These are phyloP conservation scores for Gyps fulvus DNA, from an alignment of 2,113 vertebrate species.

Conservation along the genomic window DNA sequence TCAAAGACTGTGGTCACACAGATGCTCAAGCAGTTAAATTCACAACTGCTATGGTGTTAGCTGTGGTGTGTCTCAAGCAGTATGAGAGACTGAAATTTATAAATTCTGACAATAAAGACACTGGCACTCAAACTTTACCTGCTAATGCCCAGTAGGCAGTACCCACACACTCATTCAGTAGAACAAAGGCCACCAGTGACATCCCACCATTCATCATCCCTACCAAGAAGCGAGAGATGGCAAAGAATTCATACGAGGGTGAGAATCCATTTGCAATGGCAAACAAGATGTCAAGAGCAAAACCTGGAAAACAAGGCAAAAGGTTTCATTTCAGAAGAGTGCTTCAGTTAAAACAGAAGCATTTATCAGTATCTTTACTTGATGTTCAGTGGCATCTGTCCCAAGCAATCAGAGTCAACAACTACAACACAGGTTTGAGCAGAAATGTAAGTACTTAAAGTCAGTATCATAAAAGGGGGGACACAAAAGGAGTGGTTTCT, in stretches of 20 bases:
- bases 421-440: not conserved
- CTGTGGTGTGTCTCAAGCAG: not conserved
- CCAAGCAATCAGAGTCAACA: not conserved
- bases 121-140: constrained; percentile 64
- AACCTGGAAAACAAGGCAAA: constrained; percentile 68
- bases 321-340: not conserved
- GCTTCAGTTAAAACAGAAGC: not conserved
- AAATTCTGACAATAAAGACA: not conserved
- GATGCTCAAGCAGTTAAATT: not conserved
- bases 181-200: constrained; percentile 82
- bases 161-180: constrained; percentile 82
- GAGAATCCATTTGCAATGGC: constrained; percentile 78
- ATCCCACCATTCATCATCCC: constrained; percentile 83
- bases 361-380: not conserved
- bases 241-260: constrained; percentile 77
- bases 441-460: not conserved
- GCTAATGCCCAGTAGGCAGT: constrained; percentile 81
- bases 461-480: not conserved
- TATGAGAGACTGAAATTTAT: not conserved
- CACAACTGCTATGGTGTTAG: not conserved
- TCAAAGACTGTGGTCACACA: not conserved
- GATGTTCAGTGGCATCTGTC: not conserved
- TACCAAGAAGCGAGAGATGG: constrained; percentile 76
- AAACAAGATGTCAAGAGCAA: constrained; percentile 79
- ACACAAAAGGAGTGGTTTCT: not conserved